Conservation (phyloP, 2,888 invertebrate genomes). For the Corythucha ciliata region DNA sequence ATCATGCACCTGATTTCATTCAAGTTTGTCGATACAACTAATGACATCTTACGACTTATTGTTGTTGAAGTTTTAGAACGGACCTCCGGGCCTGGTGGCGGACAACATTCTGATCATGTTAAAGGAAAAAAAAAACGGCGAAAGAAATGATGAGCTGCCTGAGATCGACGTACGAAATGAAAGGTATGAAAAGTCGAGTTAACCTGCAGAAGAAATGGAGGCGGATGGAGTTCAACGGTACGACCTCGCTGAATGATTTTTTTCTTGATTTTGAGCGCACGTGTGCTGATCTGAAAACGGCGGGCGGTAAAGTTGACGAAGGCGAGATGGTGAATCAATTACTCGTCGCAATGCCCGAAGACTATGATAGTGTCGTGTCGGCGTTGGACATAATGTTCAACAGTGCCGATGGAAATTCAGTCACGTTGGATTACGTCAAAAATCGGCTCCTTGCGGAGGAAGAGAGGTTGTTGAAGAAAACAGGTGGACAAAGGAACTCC, state of each 20-base stretch:
- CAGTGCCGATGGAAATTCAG: neutral
- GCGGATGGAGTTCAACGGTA: neutral
- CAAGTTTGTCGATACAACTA: no score
- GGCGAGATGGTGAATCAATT: neutral
- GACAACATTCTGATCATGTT: no score
- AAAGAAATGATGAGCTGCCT: constrained; percentile 4
- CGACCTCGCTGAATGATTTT: neutral
- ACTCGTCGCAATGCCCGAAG: constrained; percentile 1
- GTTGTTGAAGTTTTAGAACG: no score
- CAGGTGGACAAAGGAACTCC: neutral
- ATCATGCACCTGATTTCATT: no score
- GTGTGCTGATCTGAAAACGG: neutral
- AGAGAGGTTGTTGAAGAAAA: neutral
- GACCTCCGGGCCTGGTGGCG: no score
- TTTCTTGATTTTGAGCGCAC: constrained; percentile 4
- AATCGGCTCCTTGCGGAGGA: constrained; percentile 6
- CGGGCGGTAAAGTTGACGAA: constrained; percentile 1
- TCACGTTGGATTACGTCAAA: constrained; percentile 5
- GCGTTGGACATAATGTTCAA: constrained; percentile 1
- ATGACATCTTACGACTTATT: no score
- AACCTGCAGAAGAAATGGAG: neutral
- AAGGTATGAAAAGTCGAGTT: neutral
- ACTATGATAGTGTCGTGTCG: neutral
- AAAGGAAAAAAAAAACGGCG: neutral
- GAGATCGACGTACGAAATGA: constrained; percentile 2